These are phyloP conservation scores for Oceanodroma leucorhoa DNA, from an alignment of 2,797 vertebrate genomes.

Conservation along the genomic window DNA sequence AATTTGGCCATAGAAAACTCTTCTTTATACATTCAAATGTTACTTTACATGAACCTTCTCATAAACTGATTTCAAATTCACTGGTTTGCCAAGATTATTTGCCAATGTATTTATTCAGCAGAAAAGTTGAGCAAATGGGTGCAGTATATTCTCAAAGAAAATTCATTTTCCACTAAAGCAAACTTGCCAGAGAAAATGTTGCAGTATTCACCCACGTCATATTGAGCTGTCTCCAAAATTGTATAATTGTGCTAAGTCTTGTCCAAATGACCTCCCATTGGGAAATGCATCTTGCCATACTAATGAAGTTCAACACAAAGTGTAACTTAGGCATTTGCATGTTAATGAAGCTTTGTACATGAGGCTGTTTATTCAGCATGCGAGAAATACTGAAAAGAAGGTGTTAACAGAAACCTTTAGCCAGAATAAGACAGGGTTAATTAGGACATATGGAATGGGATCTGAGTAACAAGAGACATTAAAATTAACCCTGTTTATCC, in stretches of 20 bases:
- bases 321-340: constrained; percentile 21
- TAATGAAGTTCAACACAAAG: constrained; percentile 22
- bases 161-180: not conserved
- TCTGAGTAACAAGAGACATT: not conserved
- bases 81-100: not conserved
- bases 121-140: not conserved
- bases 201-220: not conserved
- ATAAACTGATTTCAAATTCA: not conserved
- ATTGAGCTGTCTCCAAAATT: not conserved
- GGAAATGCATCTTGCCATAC: constrained; percentile 17
- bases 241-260: not conserved
- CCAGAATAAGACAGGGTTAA: constrained; percentile 23
- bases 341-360: not conserved
- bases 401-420: constrained; percentile 57
- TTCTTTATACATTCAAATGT: not conserved
- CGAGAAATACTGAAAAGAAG: not conserved
- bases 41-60: not conserved
- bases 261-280: not conserved
- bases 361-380: constrained; percentile 18
- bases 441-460: constrained; percentile 34
- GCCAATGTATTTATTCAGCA: not conserved
- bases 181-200: not conserved
- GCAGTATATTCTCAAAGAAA: not conserved
- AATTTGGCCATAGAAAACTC: not conserved
- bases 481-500: constrained; percentile 41